A percentile compares a stretch with the other conserved stretches of the same genome.
Evolutionary conservation across 2,797 vertebrate genomes (phyloP).

Genomic region (Heterohyrax brucei): DNA sequence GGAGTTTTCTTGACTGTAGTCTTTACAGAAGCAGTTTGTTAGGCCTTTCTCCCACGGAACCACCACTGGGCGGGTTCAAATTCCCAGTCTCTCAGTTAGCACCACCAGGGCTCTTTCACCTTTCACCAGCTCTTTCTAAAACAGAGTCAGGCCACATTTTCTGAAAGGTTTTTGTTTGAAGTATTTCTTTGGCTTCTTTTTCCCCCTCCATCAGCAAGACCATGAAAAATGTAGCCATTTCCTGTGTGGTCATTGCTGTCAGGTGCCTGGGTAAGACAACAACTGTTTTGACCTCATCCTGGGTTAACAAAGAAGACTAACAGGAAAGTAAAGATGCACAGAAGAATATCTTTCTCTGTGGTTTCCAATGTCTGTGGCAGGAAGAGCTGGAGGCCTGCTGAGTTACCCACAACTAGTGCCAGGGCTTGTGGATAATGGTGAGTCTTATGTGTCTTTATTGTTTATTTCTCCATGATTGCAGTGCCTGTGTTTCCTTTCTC

Average conservation of each 20-base stretch:
- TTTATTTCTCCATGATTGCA: neutral
- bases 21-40: neutral
- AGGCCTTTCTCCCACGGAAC: neutral
- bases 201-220: neutral
- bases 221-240: neutral
- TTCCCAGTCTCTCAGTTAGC: neutral
- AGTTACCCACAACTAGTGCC: neutral
- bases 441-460: neutral
- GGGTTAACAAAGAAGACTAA: too few relatives aligned
- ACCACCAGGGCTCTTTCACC: neutral
- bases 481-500: neutral
- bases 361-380: neutral
- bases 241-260: neutral
- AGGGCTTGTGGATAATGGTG: neutral
- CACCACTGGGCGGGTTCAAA: too few relatives aligned
- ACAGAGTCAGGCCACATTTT: neutral
- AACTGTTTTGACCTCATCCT: neutral
- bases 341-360: neutral
- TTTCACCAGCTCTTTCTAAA: neutral
- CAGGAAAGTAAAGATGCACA: neutral
- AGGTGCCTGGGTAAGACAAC: neutral
- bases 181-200: neutral
- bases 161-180: neutral
- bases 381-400: neutral
- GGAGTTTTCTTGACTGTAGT: neutral